Conservation (phyloP, 1,140 invertebrate genomes). For the Lordiphosa stackelbergi region DNA sequence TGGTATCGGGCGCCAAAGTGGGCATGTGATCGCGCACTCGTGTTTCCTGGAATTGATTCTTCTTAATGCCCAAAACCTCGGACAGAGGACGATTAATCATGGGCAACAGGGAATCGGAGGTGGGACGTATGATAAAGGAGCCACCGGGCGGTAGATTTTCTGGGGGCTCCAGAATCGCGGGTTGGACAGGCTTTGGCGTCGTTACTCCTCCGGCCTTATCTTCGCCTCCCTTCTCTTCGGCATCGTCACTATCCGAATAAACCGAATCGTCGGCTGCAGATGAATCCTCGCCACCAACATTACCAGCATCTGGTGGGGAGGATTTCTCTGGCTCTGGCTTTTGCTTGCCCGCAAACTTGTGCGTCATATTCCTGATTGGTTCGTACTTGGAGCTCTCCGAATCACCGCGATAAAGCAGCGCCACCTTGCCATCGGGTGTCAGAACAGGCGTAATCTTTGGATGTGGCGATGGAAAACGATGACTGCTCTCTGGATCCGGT, state of each 20-base stretch:
- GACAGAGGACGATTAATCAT: slow-evolving; percentile 76
- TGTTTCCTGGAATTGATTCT: slow-evolving; percentile 76
- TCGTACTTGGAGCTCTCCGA: slow-evolving; percentile 77
- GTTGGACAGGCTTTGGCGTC: slow-evolving; percentile 46
- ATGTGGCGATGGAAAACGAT: slow-evolving; percentile 76
- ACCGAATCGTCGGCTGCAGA: slow-evolving; percentile 55
- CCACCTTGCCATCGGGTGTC: slow-evolving; percentile 77
- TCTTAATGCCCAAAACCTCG: slow-evolving; percentile 76
- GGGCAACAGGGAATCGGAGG: slow-evolving; percentile 65
- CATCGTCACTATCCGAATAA: slow-evolving; percentile 60
- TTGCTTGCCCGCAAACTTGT: slow-evolving; percentile 53
- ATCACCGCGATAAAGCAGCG: slow-evolving; percentile 77
- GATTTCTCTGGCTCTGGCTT: slow-evolving; percentile 19
- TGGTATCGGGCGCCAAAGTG: slow-evolving; percentile 37
- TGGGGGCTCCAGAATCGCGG: slow-evolving; percentile 50
- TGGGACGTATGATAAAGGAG: slow-evolving; percentile 68
- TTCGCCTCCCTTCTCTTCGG: slow-evolving; percentile 18
- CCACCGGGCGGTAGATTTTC: slow-evolving; percentile 46
- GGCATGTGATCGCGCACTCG: slow-evolving; percentile 58
- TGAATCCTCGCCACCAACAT: slow-evolving; percentile 40
- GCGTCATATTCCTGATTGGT: slow-evolving; percentile 73
- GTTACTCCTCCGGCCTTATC: slow-evolving; percentile 18
- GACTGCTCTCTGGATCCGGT: slow-evolving; percentile 76
- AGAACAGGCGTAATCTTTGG: slow-evolving; percentile 77
- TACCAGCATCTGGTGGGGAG: neutral